A percentile compares a stretch with the other conserved stretches of the same genome.
phyloP scores from a whole-genome alignment of 2,113 vertebrate genomes.

The Scophthalmus maximus region DNA sequence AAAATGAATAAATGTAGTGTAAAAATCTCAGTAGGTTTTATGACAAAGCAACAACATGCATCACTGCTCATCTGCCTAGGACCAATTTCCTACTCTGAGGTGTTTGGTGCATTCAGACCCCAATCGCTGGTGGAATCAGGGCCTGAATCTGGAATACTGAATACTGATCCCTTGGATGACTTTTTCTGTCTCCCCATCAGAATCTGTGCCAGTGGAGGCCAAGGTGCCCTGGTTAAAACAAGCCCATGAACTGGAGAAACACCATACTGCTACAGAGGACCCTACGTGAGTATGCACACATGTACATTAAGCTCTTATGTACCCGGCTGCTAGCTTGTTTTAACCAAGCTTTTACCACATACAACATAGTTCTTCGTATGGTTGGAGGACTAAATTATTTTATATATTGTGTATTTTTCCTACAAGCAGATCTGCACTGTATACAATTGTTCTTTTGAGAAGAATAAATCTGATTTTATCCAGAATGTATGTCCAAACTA shows the following conservation, averaged over 20 bases:
- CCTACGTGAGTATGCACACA: slow-evolving; percentile 87
- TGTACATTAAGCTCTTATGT: no score
- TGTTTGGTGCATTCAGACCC: neutral
- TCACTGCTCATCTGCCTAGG: neutral
- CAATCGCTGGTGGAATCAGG: neutral
- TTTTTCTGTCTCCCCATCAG: slow-evolving; percentile 72
- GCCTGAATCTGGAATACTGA: neutral
- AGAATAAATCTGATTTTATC: no score
- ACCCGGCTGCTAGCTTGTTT: no score
- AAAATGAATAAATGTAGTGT: no score
- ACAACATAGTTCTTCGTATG: no score
- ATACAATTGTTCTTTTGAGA: no score
- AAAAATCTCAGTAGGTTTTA: neutral
- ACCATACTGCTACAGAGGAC: slow-evolving; percentile 85
- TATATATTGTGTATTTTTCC: no score
- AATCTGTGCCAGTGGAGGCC: slow-evolving; percentile 90
- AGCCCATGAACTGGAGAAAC: slow-evolving; percentile 92
- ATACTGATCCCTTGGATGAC: neutral
- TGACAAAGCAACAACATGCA: neutral
- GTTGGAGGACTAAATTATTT: no score
- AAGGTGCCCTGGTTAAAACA: slow-evolving; percentile 92
- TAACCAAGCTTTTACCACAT: no score
- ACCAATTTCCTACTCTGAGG: neutral
- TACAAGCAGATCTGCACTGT: no score
- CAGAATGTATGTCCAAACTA: no score